These are phyloP conservation scores for Blastobasis lacticolella DNA, from an alignment of 2,888 invertebrate species.

Conservation along the genomic window DNA sequence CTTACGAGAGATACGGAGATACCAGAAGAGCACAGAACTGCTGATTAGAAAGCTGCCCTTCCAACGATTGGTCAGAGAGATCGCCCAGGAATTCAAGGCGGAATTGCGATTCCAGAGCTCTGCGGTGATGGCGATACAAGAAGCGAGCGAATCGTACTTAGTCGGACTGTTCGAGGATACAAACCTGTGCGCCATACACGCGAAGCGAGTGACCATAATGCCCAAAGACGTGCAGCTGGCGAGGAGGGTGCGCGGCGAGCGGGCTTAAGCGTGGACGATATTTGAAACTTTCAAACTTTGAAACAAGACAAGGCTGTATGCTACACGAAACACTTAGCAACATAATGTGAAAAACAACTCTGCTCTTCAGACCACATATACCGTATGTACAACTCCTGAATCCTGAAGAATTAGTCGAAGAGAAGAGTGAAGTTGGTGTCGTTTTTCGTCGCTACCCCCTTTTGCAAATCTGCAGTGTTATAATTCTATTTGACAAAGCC, in stretches of 20 bases:
- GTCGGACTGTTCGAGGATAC: constrained; percentile 85
- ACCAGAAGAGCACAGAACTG: constrained; percentile 83
- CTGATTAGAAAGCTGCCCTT: constrained; percentile 82
- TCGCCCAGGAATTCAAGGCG: constrained; percentile 83
- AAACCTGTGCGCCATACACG: constrained; percentile 86
- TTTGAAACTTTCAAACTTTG: not conserved
- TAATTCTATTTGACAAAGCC: constrained; percentile 51
- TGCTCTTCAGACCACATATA: too few relatives aligned
- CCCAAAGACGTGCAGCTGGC: constrained; percentile 57
- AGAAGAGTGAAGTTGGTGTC: not conserved
- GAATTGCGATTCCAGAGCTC: constrained; percentile 81
- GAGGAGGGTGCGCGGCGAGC: constrained; percentile 48
- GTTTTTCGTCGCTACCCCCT: not conserved
- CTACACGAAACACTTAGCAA: not conserved
- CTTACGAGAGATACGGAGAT: constrained; percentile 80
- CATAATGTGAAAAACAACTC: not conserved
- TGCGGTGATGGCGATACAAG: constrained; percentile 80
- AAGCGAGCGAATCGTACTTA: constrained; percentile 75
- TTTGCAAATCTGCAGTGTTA: not conserved
- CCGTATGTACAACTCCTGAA: too few relatives aligned
- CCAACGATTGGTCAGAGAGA: constrained; percentile 81
- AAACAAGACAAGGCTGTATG: not conserved
- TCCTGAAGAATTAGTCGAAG: too few relatives aligned
- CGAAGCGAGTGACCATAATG: constrained; percentile 58
- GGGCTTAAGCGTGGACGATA: constrained; percentile 26